Evolutionary conservation across 2,888 invertebrate genomes (phyloP), one percentile per base, ranked within the genome.

Genomic region (Xanthia togata): DNA sequence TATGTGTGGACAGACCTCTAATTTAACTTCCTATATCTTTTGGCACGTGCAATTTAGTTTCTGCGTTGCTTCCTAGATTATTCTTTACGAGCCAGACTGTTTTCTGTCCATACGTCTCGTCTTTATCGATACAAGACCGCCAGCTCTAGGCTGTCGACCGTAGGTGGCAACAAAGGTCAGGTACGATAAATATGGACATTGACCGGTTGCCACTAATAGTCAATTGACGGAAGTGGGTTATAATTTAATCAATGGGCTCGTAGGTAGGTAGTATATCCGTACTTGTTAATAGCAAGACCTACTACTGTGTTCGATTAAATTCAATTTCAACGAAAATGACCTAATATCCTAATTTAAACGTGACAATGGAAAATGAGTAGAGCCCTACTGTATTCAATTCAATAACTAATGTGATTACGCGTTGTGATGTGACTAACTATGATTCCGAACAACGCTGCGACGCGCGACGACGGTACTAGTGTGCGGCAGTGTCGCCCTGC

Each of bases 201-300:
- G 71, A 44, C 20, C 53, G 20, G 26, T 76, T 17, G 50, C 20
- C 26, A 64, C n/a, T 17, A 67, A n/a, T 31, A 47, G 53, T n/a
- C 60, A 78, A 72, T 55, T 78, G 64, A 53, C 26, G 78, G 78
- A 62, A 62, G 78, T 55, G 35, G 50, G n/a, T 44, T 53, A 26
- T 50, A 50, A 53, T 23, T 41, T 44, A 31, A 72, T 44, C 57
- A 57, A 50, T 44, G 57, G 31, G 31, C 26, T 41, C 12, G 47
- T 44, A 20, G 9, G 41, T 31, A 31, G 31, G 31, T 31, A 41
- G 41, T 41, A 41, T 44, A 44, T 44, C 2, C 12, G 44, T 44
- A 44, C 44, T 44, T 44, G 44, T 41, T 11, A 41, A 41, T 41
- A 9, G 11, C 41, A 41, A 41, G 41, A 41, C 12, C 44, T 44